Conservation (phyloP, 2,888 invertebrate genomes). For the Poecilus cupreus region DNA sequence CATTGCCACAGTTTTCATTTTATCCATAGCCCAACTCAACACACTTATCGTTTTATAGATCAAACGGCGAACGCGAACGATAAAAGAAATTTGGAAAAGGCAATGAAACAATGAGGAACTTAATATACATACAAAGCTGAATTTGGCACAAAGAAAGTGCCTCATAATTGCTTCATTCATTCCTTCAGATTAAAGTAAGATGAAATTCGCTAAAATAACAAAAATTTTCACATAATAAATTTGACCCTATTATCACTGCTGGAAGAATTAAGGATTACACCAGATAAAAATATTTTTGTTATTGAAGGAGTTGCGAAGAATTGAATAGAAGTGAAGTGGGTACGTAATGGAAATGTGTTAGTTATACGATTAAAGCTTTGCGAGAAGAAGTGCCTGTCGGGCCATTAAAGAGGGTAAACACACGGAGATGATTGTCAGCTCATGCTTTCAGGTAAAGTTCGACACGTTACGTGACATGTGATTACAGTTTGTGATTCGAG, state of each 20-base stretch:
- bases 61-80: not conserved
- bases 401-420: too few relatives aligned
- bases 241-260: slow-evolving; percentile 7
- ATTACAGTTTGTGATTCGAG: not conserved
- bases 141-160: slow-evolving; percentile 20
- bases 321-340: not conserved
- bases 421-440: too few relatives aligned
- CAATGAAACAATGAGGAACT: slow-evolving; percentile 20
- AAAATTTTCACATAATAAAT: slow-evolving; percentile 8
- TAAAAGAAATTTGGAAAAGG: slow-evolving; percentile 18
- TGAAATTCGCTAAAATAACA: not conserved
- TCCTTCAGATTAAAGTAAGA: slow-evolving; percentile 19
- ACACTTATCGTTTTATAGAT: not conserved
- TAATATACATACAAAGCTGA: slow-evolving; percentile 26
- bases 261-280: not conserved
- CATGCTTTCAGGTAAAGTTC: not conserved
- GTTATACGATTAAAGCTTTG: too few relatives aligned
- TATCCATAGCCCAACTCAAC: not conserved
- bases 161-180: slow-evolving; percentile 9
- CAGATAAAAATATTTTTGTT: not conserved
- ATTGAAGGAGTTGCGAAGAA: not conserved
- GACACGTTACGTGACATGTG: not conserved
- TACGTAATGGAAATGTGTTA: too few relatives aligned
- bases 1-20: not conserved
- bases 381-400: too few relatives aligned